Evolutionary conservation across 2,113 vertebrate species (phyloP).

Genomic region (Myrmophylax atrothorax): DNA sequence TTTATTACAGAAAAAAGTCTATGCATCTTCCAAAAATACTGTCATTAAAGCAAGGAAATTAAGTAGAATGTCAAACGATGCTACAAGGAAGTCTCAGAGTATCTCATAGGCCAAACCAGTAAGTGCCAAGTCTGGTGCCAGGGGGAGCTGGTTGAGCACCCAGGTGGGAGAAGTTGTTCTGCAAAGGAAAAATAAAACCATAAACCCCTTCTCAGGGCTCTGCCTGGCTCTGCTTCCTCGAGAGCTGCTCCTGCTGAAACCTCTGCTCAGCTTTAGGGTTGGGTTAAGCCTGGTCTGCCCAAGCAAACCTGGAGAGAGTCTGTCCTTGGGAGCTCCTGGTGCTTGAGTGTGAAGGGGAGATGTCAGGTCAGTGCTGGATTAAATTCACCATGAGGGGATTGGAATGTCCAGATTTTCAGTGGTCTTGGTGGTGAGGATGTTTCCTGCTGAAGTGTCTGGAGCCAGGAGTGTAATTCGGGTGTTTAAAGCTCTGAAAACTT

Average conservation of each 20-base stretch:
- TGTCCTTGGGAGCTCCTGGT: accelerated
- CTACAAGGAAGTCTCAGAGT: not conserved
- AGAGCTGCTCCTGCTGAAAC: accelerated
- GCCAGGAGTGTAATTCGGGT: not conserved
- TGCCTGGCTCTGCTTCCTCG: accelerated
- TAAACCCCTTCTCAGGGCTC: accelerated
- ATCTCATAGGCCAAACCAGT: not conserved
- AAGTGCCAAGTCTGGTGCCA: not conserved
- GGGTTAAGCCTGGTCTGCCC: not conserved
- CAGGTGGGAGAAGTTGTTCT: not conserved
- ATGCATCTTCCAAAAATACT: not conserved
- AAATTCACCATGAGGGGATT: accelerated
- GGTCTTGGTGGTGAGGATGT: not conserved
- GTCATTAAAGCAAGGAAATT: not conserved
- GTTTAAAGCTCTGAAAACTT: not conserved
- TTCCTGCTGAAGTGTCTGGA: not conserved
- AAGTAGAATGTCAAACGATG: not conserved
- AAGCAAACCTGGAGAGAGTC: no score
- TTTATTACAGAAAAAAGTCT: not conserved
- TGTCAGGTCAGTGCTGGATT: not conserved
- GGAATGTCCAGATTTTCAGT: not conserved
- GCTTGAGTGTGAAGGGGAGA: accelerated
- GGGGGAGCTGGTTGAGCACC: not conserved
- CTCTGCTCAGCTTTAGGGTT: accelerated
- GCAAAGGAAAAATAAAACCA: not conserved